A percentile compares a stretch with the other conserved stretches of the same genome.
phyloP scores from a whole-genome alignment of 2,888 invertebrate genomes.

The Cheilosia scutellata region DNA sequence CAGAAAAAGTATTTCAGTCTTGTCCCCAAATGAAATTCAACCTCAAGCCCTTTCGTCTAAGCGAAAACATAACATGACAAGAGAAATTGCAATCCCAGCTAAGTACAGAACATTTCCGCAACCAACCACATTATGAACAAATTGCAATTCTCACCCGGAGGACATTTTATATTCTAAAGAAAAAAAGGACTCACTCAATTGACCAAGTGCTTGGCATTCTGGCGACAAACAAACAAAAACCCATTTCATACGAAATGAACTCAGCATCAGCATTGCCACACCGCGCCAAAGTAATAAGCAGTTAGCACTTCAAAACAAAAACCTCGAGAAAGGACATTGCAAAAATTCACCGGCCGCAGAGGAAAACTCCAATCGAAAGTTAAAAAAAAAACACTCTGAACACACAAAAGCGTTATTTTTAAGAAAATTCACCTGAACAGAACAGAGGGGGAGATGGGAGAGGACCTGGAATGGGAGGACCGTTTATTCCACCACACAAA shows the following conservation, averaged over 20 bases:
- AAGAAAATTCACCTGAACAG: slow-evolving; percentile 63
- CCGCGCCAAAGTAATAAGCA: slow-evolving; percentile 71
- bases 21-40: background rate
- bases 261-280: slow-evolving; percentile 45
- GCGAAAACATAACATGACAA: slow-evolving; percentile 77
- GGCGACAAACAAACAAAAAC: slow-evolving; percentile 54
- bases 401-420: slow-evolving; percentile 7
- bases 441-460: background rate
- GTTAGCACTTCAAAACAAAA: slow-evolving; percentile 75
- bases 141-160: slow-evolving; percentile 73
- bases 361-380: slow-evolving; percentile 47
- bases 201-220: slow-evolving; percentile 69
- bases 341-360: slow-evolving; percentile 3
- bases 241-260: slow-evolving; percentile 66
- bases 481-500: slow-evolving; percentile 31
- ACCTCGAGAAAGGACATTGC: slow-evolving; percentile 33
- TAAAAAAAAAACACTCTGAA: background rate
- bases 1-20: slow-evolving; percentile 15
- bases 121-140: slow-evolving; percentile 81
- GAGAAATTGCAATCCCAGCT: slow-evolving; percentile 34
- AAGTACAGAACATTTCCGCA: slow-evolving; percentile 81
- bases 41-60: background rate
- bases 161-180: slow-evolving; percentile 48
- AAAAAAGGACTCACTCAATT: slow-evolving; percentile 60
- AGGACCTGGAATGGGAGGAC: slow-evolving; percentile 4